Conservation (phyloP, 2,888 invertebrate genomes). For the Actias luna region DNA sequence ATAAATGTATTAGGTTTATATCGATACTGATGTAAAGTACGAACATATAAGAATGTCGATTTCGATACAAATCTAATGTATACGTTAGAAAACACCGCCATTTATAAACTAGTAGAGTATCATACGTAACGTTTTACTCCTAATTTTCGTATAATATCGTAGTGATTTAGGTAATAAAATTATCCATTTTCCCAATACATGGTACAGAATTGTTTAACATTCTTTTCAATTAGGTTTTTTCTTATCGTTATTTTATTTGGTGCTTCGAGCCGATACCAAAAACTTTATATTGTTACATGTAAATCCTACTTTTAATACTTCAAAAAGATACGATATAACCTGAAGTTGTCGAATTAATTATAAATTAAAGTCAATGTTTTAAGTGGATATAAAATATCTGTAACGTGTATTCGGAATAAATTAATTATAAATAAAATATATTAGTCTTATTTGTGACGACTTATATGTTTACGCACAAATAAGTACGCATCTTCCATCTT, state of each 20-base stretch:
- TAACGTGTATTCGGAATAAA: conserved; percentile 32
- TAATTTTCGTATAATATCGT: conserved; percentile 52
- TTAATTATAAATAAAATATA: conserved; percentile 33
- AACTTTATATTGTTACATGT: too few species aligned
- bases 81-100: conserved; percentile 6
- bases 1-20: not conserved
- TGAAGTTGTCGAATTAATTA: not conserved
- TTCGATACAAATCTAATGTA: not conserved
- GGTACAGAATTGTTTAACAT: too few species aligned
- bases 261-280: too few species aligned
- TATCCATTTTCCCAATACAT: conserved; percentile 36
- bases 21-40: not conserved
- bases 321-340: not conserved
- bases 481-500: conserved; percentile 56
- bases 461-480: conserved; percentile 58
- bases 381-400: conserved; percentile 13
- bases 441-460: conserved; percentile 42
- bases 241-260: too few species aligned
- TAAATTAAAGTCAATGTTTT: conserved; percentile 14
- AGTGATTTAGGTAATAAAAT: conserved; percentile 49
- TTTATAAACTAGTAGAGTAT: conserved; percentile 51
- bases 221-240: too few species aligned
- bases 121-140: conserved; percentile 67
- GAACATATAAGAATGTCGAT: not conserved
- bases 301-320: not conserved